phyloP scores from a whole-genome alignment of 2,888 invertebrate genomes.

The Punctoribates punctum region DNA sequence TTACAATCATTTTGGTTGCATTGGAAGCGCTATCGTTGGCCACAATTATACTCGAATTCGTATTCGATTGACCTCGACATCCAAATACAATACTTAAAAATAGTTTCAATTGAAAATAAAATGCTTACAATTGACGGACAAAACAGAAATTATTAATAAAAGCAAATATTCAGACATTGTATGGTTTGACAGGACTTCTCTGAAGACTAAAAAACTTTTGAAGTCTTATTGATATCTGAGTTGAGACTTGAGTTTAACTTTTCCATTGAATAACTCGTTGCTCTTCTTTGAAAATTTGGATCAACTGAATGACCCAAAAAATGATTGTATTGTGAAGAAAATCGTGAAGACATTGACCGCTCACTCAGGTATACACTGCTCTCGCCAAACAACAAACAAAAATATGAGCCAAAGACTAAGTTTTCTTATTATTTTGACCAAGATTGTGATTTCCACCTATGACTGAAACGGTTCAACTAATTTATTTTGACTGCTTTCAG shows the following conservation, averaged over 20 bases:
- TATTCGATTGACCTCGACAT: not conserved
- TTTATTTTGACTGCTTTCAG: no score
- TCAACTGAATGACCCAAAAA: slow-evolving; percentile 32
- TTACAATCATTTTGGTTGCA: slow-evolving; percentile 37
- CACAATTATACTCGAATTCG: not conserved
- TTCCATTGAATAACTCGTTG: slow-evolving; percentile 24
- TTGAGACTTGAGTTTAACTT: not conserved
- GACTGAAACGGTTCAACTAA: no score
- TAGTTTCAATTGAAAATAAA: not conserved
- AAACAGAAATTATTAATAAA: not conserved
- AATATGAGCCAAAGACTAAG: not conserved
- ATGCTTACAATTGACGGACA: slow-evolving; percentile 18
- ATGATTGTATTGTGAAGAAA: not conserved
- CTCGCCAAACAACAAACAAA: not conserved
- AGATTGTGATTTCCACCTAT: no score
- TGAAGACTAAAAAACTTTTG: not conserved
- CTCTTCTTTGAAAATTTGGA: slow-evolving; percentile 32
- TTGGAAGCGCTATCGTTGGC: not conserved
- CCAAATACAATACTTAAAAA: not conserved
- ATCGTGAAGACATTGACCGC: slow-evolving; percentile 22
- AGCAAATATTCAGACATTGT: not conserved
- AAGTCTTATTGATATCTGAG: not conserved
- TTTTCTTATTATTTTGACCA: not conserved
- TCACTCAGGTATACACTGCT: not conserved
- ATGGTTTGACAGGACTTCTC: not conserved